Evolutionary conservation across 2,797 vertebrate species (phyloP), one percentile per base, ranked within the genome.

Genomic region (Danionella dracula): DNA sequence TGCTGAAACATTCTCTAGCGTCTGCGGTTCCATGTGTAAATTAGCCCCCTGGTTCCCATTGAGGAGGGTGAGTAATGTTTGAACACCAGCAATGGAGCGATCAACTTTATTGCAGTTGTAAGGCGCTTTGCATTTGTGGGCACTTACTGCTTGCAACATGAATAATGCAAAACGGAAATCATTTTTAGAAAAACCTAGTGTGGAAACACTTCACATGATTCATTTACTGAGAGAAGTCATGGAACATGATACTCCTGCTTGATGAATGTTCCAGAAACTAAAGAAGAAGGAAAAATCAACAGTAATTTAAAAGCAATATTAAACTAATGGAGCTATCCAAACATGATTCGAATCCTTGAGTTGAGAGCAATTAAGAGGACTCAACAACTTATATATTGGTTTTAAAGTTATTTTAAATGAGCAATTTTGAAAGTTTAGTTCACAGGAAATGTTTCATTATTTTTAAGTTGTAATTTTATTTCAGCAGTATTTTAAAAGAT

Each of bases 111-210:
- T 69, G 60, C 65, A 48, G 32, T 44, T 48, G 35, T 67, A 17
- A 41, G 54, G 29, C 48, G 19, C 42, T 50, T 68, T 40, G 37
- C 54, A 63, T 68, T 56, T 51, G 68, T 58, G 32, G 69, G 40
- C 59, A 71, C 73, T 71, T 65, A 61, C 59, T 44, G 54, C 54
- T 34, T 59, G 41, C 49, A 31, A 17, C 60, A 72, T 75, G 70
- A 75, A 75, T 75, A 75, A 75, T 75, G 70, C 70, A 72, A 61
- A 69, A 46, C 15, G 56, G 73, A 51, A 55, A 60, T 68, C 61
- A 56, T 66, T 38, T n/a, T 61, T 37, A 68, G 49, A 34, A 67
- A 68, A 32, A 49, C 23, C 20, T 51, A 55, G 56, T 46, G 53
- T 55, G 55, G 49, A 37, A 53, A 55, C 31, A 48, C 61, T 65